Base-by-base conservation (phyloP, 1,140 invertebrate genomes). In the Drosophila nebulosa region DNA sequence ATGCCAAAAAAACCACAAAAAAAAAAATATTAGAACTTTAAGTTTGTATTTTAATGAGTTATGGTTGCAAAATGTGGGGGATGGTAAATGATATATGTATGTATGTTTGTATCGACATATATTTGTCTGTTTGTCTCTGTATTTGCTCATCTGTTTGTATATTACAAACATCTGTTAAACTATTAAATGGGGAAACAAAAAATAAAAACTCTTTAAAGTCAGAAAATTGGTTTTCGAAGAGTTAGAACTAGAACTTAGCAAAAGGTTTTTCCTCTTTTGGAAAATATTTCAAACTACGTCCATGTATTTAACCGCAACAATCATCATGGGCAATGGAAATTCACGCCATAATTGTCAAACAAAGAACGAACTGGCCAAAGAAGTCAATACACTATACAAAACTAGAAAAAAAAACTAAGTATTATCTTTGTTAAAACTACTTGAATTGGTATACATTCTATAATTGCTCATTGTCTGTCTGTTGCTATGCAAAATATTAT, bases 311-410 rank as follows among this genome's bases (percentile, higher is more conserved):
- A 66, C 64, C 35, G 58, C 27, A 64, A 36, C 52, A 42, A 27
- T 69, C 21, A 62, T 73, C 57, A 73, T 73, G 53, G 63, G 16
- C 39, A 46, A 46, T 73, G 69, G 72, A 84, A 79, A 79, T 84
- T 84, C 73, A 85, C 80, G 80, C 62, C 85, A 79, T 79, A 69
- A 85, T 85, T 79, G 80, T 85, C 80, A 74, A 74, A 73, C 70
- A 73, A 73, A 73, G 70, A 66, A 56, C 12, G 70, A 66, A 56
- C 12, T 53, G 39, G 26, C 24, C 52, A 52, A 57, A 66, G 52
- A 53, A 65, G 64, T 73, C 14, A 18, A 18, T 46, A 46, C 39
- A 46, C 16, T 46, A 42, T 42, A 18, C 14, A 6, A 7, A 18
- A 16, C 7, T 9, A 14, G 6, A 2, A 39, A n/a, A 6, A 4